Conservation (phyloP, 2,888 invertebrate genomes). For the Sarcophaga carnaria region DNA sequence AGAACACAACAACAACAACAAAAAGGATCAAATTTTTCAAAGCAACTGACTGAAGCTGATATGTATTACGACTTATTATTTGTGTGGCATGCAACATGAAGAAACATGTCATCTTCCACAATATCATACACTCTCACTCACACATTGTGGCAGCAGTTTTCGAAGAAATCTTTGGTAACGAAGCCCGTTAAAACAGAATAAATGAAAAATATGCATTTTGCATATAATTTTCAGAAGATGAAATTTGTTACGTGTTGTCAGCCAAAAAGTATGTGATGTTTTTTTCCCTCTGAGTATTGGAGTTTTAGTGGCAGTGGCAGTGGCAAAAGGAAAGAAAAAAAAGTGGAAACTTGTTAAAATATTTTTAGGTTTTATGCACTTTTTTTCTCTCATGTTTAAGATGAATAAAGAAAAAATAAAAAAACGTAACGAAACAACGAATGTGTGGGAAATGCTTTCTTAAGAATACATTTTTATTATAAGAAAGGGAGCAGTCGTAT, state of each 20-base stretch:
- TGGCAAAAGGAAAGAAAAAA: neutral
- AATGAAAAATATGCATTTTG: slow-evolving; percentile 69
- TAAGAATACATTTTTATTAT: slow-evolving; percentile 31
- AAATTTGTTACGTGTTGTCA: slow-evolving; percentile 59
- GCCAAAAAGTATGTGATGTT: slow-evolving; percentile 29
- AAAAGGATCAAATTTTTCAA: slow-evolving; percentile 5
- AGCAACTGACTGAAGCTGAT: slow-evolving; percentile 62
- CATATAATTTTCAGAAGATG: slow-evolving; percentile 64
- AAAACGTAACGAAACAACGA: neutral
- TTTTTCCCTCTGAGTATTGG: neutral
- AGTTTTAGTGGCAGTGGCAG: neutral
- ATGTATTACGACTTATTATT: slow-evolving; percentile 62
- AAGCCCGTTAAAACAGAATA: slow-evolving; percentile 56
- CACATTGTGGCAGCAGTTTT: neutral
- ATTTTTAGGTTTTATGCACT: neutral
- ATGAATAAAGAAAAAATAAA: neutral
- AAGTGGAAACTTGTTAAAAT: neutral
- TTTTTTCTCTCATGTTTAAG: slow-evolving; percentile 1
- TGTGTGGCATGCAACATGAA: slow-evolving; percentile 63
- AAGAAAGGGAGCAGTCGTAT: neutral
- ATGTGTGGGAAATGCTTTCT: slow-evolving; percentile 3
- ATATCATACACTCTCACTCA: neutral
- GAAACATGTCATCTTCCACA: slow-evolving; percentile 64
- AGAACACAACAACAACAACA: slow-evolving; percentile 1
- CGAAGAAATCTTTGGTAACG: slow-evolving; percentile 36